phyloP scores from a whole-genome alignment of 2,888 invertebrate species.

The Spialia ferax region DNA sequence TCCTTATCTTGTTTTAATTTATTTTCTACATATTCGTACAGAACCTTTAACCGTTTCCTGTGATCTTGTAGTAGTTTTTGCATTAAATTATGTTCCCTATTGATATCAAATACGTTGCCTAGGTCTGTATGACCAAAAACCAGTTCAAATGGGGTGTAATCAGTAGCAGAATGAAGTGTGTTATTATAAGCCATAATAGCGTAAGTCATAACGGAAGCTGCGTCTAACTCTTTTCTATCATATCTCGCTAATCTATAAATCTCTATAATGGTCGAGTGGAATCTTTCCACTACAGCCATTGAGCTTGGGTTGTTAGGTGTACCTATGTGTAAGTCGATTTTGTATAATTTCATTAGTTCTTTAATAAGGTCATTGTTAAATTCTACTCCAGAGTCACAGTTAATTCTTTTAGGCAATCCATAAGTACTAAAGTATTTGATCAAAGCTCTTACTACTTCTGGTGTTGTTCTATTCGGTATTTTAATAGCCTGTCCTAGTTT shows the following conservation, averaged over 20 bases:
- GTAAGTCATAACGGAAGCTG: not conserved
- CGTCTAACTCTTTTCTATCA: slow-evolving; percentile 10
- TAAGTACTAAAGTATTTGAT: not conserved
- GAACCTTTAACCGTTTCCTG: slow-evolving; percentile 41
- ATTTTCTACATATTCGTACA: slow-evolving; percentile 39
- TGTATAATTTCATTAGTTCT: slow-evolving; percentile 26
- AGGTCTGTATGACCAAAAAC: not conserved
- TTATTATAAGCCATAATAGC: not conserved
- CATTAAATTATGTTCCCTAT: slow-evolving; percentile 17
- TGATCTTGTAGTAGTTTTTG: slow-evolving; percentile 42
- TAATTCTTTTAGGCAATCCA: not conserved
- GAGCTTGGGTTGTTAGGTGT: not conserved
- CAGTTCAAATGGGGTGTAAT: not conserved
- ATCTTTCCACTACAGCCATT: not conserved
- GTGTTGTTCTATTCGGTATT: not conserved
- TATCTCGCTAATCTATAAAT: not conserved
- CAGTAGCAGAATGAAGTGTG: not conserved
- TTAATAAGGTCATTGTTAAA: slow-evolving; percentile 41
- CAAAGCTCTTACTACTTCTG: not conserved
- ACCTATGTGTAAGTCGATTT: slow-evolving; percentile 9
- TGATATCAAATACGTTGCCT: not conserved
- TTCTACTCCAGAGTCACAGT: not conserved
- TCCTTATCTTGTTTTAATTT: slow-evolving; percentile 36
- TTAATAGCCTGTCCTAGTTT: not conserved
- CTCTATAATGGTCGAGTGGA: not conserved